A percentile compares a stretch with the other conserved stretches of the same genome.
Conservation (phyloP, 2,888 invertebrate species). For the Drosophila cyrtoloma region DNA sequence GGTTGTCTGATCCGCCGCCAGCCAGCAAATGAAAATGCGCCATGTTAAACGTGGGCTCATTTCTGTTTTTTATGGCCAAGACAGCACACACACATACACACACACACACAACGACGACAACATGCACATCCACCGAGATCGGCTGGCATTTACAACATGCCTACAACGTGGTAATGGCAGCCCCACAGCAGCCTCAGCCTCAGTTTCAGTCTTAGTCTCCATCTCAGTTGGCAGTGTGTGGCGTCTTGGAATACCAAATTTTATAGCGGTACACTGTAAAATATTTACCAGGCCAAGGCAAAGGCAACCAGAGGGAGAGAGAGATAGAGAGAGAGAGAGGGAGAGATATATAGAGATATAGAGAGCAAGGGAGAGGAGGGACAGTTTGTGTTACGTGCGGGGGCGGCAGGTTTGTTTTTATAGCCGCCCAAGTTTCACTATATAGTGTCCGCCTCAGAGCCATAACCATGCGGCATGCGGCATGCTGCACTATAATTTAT, state of each 20-base stretch:
- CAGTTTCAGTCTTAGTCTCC: constrained; percentile 12
- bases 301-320: constrained; percentile 1
- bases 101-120: constrained; percentile 42
- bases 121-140: constrained; percentile 63
- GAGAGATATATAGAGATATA: background rate
- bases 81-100: constrained; percentile 47
- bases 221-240: constrained; percentile 38
- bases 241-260: constrained; percentile 78
- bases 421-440: constrained; percentile 74
- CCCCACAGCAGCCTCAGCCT: constrained; percentile 53
- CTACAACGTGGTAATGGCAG: constrained; percentile 80
- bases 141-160: constrained; percentile 78
- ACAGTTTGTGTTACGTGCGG: constrained; percentile 65
- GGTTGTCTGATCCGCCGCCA: constrained; percentile 63
- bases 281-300: constrained; percentile 56
- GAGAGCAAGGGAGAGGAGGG: constrained; percentile 3
- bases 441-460: constrained; percentile 49
- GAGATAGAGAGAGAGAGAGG: background rate
- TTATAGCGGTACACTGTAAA: constrained; percentile 80
- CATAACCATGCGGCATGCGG: constrained; percentile 69
- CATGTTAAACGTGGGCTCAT: constrained; percentile 80
- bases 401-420: constrained; percentile 80
- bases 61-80: constrained; percentile 74
- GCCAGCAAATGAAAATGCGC: constrained; percentile 69
- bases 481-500: constrained; percentile 82